phyloP scores from a whole-genome alignment of 2,888 invertebrate species.

The Argyresthia albistria region DNA sequence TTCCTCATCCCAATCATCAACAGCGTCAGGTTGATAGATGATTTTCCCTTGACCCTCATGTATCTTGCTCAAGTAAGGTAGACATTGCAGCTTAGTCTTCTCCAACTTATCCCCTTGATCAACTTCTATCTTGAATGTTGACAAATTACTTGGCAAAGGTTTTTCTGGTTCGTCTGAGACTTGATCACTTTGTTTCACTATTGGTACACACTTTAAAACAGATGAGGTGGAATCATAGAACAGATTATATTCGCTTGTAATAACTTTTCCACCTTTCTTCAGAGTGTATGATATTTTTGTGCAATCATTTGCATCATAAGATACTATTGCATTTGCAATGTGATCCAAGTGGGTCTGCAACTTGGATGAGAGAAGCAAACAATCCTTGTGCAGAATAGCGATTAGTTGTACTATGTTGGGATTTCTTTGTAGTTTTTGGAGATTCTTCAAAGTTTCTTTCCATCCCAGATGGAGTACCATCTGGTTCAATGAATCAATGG shows the following conservation, averaged over 20 bases:
- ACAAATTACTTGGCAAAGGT: constrained; percentile 46
- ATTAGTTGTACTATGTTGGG: constrained; percentile 37
- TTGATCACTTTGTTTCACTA: constrained; percentile 31
- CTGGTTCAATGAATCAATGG: constrained; percentile 59
- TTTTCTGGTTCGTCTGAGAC: constrained; percentile 39
- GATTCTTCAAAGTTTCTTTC: constrained; percentile 34
- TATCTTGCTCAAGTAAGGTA: constrained; percentile 74
- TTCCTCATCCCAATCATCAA: constrained; percentile 89
- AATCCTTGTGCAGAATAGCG: constrained; percentile 61
- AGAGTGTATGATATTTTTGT: constrained; percentile 41
- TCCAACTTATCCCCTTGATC: constrained; percentile 74
- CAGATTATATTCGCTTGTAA: constrained; percentile 50
- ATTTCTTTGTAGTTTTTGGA: constrained; percentile 27
- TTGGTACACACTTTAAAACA: constrained; percentile 29
- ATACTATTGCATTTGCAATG: constrained; percentile 46
- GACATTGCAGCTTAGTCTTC: constrained; percentile 62
- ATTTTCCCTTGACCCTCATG: constrained; percentile 74
- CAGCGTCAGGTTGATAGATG: constrained; percentile 82
- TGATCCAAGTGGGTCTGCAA: constrained; percentile 55
- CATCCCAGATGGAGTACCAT: constrained; percentile 48
- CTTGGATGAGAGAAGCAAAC: constrained; percentile 46
- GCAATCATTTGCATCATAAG: constrained; percentile 28
- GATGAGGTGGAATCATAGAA: constrained; percentile 37
- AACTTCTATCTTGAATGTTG: constrained; percentile 77
- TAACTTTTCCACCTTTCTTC: constrained; percentile 68